Percentiles rank a stretch among this genome's conserved stretches.
These are phyloP conservation scores for Kryphioiulus occultus DNA, from an alignment of 2,888 invertebrate genomes.

Conservation along the genomic window DNA sequence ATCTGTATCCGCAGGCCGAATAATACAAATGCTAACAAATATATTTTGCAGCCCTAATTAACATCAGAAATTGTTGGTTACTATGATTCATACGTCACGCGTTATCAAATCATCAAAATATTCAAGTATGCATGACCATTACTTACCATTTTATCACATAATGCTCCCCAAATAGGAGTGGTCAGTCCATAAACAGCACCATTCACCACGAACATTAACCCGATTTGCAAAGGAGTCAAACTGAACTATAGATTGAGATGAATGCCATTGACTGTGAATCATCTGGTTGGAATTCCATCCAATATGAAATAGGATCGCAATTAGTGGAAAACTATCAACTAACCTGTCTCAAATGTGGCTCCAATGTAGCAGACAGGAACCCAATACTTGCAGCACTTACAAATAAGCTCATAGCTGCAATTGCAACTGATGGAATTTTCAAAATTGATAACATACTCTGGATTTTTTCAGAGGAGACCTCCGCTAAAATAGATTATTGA, in stretches of 20 bases:
- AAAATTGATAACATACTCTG: conserved; percentile 68
- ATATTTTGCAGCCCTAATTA: too few relatives aligned
- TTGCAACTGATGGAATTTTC: conserved; percentile 76
- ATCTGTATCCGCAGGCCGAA: too few relatives aligned
- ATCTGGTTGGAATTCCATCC: background rate
- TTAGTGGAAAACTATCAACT: background rate
- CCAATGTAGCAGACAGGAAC: conserved; percentile 86
- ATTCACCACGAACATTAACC: conserved; percentile 83
- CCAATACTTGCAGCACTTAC: conserved; percentile 83
- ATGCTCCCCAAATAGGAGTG: conserved; percentile 81
- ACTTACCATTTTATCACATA: conserved; percentile 74
- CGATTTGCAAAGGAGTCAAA: conserved; percentile 71
- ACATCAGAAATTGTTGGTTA: too few relatives aligned
- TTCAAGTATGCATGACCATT: background rate
- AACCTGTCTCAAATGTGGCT: conserved; percentile 80
- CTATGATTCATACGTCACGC: too few relatives aligned
- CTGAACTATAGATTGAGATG: conserved; percentile 43
- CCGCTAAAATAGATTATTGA: background rate
- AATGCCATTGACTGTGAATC: background rate
- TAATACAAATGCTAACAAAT: too few relatives aligned
- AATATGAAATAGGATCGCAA: background rate
- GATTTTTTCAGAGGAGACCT: conserved; percentile 9
- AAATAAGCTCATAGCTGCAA: conserved; percentile 76
- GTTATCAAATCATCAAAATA: background rate
- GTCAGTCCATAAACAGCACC: conserved; percentile 81